Evolutionary conservation across 1,140 invertebrate species (phyloP).

Genomic region (Drosophila bipectinata): DNA sequence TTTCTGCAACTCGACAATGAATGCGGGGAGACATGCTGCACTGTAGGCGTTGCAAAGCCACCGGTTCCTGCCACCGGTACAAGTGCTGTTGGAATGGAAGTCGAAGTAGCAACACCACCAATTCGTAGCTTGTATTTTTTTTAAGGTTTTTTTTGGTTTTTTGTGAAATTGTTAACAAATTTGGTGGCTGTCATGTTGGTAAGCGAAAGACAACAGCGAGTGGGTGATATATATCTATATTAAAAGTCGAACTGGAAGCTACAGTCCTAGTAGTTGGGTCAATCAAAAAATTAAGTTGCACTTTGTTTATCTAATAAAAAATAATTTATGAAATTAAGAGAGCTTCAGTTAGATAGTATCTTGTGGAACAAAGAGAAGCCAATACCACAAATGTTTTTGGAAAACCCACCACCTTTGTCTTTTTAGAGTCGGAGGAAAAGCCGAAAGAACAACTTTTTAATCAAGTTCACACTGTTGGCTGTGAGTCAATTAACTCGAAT

Average conservation of each 20-base stretch:
- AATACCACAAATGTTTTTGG: not conserved
- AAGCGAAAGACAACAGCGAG: slow-evolving; percentile 28
- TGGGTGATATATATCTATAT: slow-evolving; percentile 50
- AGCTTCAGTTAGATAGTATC: not conserved
- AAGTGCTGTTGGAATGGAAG: slow-evolving; percentile 38
- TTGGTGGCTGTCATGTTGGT: slow-evolving; percentile 49
- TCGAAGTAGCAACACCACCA: slow-evolving; percentile 32
- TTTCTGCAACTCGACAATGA: slow-evolving; percentile 11
- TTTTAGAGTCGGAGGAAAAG: not conserved
- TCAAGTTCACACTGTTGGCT: slow-evolving; percentile 52
- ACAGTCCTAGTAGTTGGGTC: not conserved
- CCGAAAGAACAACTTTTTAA: slow-evolving; percentile 58
- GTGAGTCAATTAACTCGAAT: slow-evolving; percentile 59
- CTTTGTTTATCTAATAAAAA: not conserved
- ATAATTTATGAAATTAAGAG: too few species aligned
- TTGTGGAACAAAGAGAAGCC: slow-evolving; percentile 1
- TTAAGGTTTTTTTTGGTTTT: slow-evolving; percentile 9
- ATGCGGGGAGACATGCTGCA: slow-evolving; percentile 34
- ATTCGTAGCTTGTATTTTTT: slow-evolving; percentile 41
- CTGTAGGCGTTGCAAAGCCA: slow-evolving; percentile 49
- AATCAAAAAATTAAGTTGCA: slow-evolving; percentile 12
- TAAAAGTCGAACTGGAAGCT: slow-evolving; percentile 21
- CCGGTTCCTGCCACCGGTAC: slow-evolving; percentile 47
- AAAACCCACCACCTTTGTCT: slow-evolving; percentile 1
- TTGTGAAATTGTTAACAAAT: slow-evolving; percentile 54